Conservation (phyloP, 2,797 vertebrate species). For the Acridotheres tristis region DNA sequence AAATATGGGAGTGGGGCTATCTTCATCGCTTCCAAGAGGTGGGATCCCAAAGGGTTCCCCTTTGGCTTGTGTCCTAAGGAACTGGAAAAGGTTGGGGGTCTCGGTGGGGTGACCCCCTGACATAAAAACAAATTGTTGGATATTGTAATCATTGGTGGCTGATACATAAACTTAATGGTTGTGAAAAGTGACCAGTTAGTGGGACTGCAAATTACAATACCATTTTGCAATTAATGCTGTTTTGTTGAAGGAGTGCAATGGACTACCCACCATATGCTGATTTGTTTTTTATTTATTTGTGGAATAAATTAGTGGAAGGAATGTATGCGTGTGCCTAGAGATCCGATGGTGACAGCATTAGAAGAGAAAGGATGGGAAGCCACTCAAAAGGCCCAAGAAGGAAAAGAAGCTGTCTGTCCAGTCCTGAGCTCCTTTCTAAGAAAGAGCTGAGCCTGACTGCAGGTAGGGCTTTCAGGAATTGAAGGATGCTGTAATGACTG, state of each 20-base stretch:
- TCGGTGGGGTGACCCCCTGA: not conserved
- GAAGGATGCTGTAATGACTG: not conserved
- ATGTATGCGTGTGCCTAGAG: not conserved
- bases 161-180: not conserved
- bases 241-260: not conserved
- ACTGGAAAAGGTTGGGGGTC: not conserved
- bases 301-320: not conserved
- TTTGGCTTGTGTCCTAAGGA: not conserved
- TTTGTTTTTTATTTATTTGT: not conserved
- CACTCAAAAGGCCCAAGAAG: not conserved
- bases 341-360: not conserved
- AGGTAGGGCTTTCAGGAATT: not conserved
- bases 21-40: not conserved
- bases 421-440: not conserved
- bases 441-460: not conserved
- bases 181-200: not conserved
- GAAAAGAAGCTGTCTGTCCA: not conserved
- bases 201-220: not conserved
- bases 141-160: not conserved
- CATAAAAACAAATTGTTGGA: not conserved
- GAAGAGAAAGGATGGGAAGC: no score
- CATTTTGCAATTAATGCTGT: not conserved
- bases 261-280: fast-evolving
- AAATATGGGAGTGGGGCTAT: not conserved
- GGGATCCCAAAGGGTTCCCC: not conserved